Evolutionary conservation across 2,888 invertebrate species (phyloP).

Genomic region (Leucozona laternaria): DNA sequence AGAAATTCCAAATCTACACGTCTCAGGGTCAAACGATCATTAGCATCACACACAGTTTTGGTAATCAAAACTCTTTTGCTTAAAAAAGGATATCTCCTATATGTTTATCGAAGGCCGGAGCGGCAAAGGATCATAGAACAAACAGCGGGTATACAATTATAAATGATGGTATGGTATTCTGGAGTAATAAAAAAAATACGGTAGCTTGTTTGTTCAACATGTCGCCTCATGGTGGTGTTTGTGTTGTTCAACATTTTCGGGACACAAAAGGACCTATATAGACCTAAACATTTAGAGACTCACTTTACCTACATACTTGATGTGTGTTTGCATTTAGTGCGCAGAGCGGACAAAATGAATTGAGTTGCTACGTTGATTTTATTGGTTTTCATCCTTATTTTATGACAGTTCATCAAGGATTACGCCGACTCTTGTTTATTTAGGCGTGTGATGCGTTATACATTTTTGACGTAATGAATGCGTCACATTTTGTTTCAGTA

Average conservation of each 20-base stretch:
- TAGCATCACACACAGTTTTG: constrained; percentile 32
- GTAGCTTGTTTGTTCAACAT: constrained; percentile 75
- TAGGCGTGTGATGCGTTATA: constrained; percentile 50
- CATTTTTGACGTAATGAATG: constrained; percentile 63
- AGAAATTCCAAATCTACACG: constrained; percentile 58
- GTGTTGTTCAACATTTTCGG: constrained; percentile 41
- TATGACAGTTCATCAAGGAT: constrained; percentile 73
- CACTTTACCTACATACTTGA: constrained; percentile 41
- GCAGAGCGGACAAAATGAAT: constrained; percentile 39
- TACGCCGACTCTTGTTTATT: constrained; percentile 52
- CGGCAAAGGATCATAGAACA: constrained; percentile 64
- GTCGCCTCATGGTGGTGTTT: constrained; percentile 56
- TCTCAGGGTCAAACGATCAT: constrained; percentile 59
- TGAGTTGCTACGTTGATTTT: constrained; percentile 54
- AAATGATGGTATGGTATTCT: not conserved
- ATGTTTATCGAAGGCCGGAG: constrained; percentile 19
- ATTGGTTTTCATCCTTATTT: constrained; percentile 71
- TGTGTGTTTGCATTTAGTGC: constrained; percentile 31
- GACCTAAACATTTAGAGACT: constrained; percentile 11
- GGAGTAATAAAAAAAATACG: constrained; percentile 68
- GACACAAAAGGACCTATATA: constrained; percentile 27
- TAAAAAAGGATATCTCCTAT: constrained; percentile 30
- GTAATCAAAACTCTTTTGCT: constrained; percentile 29
- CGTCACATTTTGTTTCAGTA: constrained; percentile 67
- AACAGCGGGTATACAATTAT: constrained; percentile 32